Base-by-base conservation (phyloP, 2,113 vertebrate genomes). In the Oreotrochilus melanogaster region DNA sequence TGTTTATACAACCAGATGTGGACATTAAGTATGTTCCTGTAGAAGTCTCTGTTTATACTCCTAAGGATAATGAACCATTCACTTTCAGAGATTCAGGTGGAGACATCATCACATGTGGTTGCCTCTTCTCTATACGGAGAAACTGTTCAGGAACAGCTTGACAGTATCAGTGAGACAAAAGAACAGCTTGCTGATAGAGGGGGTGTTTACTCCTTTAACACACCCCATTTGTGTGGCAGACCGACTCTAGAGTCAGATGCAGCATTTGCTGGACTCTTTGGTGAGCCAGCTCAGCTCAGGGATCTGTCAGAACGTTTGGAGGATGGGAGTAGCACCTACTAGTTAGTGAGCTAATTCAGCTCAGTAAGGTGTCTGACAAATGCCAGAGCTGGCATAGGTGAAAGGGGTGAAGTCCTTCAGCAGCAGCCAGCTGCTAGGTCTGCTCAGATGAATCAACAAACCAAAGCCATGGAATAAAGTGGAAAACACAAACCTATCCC, bases 91-190 rank as follows among this genome's bases (percentile, higher is more conserved):
- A 51, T 69, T 48, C 66, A 31, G 22, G 24, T 27, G 12, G 14
- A 86, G 6, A 62, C 12, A 23, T 19, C 10, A 47, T 47, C 37
- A 27, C 14, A 54, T 8, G 35, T 27, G 21, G 3, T 22, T 74
- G 31, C 37, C 11, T 66, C 19, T 61, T 6, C 37, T 85, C 0
- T 0, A 56, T 76, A 56, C 30, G 18, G 12, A 48, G 24, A 5
- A 80, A 64, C 23, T 56, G n/a, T 50, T 80, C n/a, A 50, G 10
- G 12, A 64, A 53, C 23, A 60, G 25, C 27, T 65, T 60, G 10
- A 53, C 35, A 54, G 14, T 31, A 60, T n/a, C 50, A 71, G 42
- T 4, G 2, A 65, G 27, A 82, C 9, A 74, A 75, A 53, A 24
- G 15, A 76, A 61, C 6, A 28, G 28, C 58, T 65, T 69, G 48